Conservation (phyloP, 2,888 invertebrate species). For the Chrysolina americana region DNA sequence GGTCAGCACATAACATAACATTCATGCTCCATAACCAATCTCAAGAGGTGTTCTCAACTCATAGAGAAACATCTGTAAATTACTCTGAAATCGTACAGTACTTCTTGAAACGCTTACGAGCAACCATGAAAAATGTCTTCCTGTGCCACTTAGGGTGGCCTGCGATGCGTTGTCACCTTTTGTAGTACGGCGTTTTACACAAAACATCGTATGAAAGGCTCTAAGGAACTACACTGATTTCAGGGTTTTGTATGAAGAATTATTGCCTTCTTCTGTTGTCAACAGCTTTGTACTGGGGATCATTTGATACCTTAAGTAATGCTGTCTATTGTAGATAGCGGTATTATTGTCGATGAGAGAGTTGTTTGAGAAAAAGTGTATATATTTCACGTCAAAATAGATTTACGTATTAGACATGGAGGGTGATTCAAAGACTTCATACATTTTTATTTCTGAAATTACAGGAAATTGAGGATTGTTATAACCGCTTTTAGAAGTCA, state of each 20-base stretch:
- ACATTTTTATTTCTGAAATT: not conserved
- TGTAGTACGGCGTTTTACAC: conserved; percentile 53
- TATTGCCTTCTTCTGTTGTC: conserved; percentile 47
- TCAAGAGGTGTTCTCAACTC: not conserved
- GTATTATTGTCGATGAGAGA: conserved; percentile 6
- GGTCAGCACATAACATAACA: not conserved
- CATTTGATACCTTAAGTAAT: conserved; percentile 47
- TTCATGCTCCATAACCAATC: not conserved
- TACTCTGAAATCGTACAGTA: conserved; percentile 35
- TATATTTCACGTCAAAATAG: conserved; percentile 8
- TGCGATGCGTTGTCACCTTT: conserved; percentile 57
- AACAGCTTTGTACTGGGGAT: conserved; percentile 40
- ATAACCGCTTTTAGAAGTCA: not conserved
- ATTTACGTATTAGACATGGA: not conserved
- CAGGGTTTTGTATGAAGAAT: conserved; percentile 51
- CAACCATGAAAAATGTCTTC: conserved; percentile 51
- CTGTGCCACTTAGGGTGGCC: conserved; percentile 56
- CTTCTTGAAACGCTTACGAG: conserved; percentile 43
- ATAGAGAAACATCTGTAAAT: conserved; percentile 45
- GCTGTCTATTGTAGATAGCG: conserved; percentile 38
- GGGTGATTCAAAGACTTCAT: not conserved
- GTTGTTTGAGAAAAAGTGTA: conserved; percentile 4
- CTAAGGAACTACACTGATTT: conserved; percentile 61
- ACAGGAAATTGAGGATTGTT: not conserved
- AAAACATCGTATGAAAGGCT: conserved; percentile 54